These are phyloP conservation scores for Amphiprion clarkii DNA, from an alignment of 2,797 vertebrate species.

Conservation along the genomic window DNA sequence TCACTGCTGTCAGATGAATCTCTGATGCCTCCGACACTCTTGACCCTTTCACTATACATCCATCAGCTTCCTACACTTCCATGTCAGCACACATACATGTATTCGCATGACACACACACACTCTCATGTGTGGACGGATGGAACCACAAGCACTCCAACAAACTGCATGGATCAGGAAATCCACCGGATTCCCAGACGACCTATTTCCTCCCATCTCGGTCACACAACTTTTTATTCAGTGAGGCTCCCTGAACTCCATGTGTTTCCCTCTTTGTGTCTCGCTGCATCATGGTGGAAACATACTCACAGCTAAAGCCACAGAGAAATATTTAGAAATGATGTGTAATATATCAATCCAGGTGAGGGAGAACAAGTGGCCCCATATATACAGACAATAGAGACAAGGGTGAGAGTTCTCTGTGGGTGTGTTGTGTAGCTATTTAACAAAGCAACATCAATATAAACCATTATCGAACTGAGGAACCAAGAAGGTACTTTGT, in stretches of 20 bases:
- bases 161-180: background rate
- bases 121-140: background rate
- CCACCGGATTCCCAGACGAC: background rate
- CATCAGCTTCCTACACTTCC: conserved; percentile 20
- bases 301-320: too few relatives aligned
- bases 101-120: background rate
- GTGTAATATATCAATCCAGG: too few relatives aligned
- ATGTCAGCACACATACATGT: conserved; percentile 33
- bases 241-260: too few relatives aligned
- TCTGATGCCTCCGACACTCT: conserved; percentile 2
- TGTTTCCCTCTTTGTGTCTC: too few relatives aligned
- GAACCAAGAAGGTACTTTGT: background rate
- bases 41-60: conserved; percentile 44
- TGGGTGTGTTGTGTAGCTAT: background rate
- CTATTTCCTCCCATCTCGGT: background rate
- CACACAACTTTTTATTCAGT: background rate
- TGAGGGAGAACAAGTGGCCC: background rate
- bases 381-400: conserved; percentile 43
- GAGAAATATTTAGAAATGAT: too few relatives aligned
- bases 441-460: background rate
- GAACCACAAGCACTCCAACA: background rate
- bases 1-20: conserved; percentile 21
- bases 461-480: background rate
- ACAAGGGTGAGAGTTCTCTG: conserved; percentile 11
- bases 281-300: too few relatives aligned